Evolutionary conservation across 2,888 invertebrate species (phyloP).

Genomic region (Cephus sareptanus): DNA sequence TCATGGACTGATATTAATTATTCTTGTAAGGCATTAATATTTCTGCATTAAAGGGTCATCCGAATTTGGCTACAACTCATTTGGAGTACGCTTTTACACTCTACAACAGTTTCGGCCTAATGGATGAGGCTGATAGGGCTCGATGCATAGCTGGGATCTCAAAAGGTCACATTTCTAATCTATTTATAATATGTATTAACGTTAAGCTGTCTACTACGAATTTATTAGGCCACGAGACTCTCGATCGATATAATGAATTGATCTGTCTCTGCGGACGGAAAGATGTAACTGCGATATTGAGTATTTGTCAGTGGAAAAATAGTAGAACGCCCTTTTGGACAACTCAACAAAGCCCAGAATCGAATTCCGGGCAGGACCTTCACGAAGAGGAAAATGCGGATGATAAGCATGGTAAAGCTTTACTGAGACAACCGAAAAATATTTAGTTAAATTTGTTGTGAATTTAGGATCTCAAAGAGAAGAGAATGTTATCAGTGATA

Average conservation of each 20-base stretch:
- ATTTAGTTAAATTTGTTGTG: background rate
- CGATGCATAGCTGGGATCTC: conserved; percentile 49
- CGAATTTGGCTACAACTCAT: conserved; percentile 41
- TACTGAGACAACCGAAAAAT: background rate
- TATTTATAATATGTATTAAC: background rate
- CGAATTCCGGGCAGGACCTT: background rate
- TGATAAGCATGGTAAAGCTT: background rate
- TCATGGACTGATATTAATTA: background rate
- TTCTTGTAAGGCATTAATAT: background rate
- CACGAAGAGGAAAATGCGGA: background rate
- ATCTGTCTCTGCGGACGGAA: conserved; percentile 62
- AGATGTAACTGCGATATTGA: conserved; percentile 59
- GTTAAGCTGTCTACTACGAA: background rate
- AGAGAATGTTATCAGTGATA: too few species aligned
- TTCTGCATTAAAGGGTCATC: conserved; percentile 31
- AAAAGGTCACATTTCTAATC: conserved; percentile 37
- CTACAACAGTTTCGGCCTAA: conserved; percentile 34
- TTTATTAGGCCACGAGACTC: conserved; percentile 67
- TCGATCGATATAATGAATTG: conserved; percentile 66
- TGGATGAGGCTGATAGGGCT: conserved; percentile 40
- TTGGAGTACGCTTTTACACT: conserved; percentile 41
- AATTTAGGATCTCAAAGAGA: background rate
- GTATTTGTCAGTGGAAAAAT: conserved; percentile 69
- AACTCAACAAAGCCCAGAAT: background rate
- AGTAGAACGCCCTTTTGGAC: conserved; percentile 66